Evolutionary conservation across 2,113 vertebrate species (phyloP).

Genomic region (Mesembrinibis cayennensis): DNA sequence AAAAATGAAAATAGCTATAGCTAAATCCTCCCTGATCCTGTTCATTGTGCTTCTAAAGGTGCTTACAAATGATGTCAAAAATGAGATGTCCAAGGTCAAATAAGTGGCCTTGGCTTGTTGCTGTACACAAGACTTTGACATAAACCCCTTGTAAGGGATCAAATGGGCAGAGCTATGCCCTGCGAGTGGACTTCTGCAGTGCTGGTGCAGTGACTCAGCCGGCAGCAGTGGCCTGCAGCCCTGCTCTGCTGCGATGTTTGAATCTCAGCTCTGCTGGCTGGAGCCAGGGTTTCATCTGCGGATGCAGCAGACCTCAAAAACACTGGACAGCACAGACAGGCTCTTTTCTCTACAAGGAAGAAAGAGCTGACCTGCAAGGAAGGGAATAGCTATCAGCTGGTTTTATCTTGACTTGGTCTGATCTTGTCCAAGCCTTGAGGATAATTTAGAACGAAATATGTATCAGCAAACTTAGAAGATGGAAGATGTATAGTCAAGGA

Average conservation of each 20-base stretch:
- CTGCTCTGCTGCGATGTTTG: neutral
- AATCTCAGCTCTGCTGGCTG: neutral
- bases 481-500: neutral
- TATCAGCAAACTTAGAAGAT: neutral
- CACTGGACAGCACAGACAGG: neutral
- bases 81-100: neutral
- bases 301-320: neutral
- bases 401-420: neutral
- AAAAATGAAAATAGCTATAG: neutral
- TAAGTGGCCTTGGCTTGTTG: neutral
- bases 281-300: neutral
- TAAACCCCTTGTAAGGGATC: neutral
- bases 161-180: neutral
- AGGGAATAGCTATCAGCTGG: neutral
- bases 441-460: neutral
- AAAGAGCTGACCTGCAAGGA: neutral
- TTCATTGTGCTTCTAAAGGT: neutral
- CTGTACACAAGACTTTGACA: neutral
- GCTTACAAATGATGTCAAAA: slow-evolving; percentile 1
- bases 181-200: neutral
- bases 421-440: neutral
- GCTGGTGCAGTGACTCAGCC: neutral
- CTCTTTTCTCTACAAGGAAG: neutral
- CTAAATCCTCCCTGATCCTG: neutral
- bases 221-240: neutral